phyloP scores from a whole-genome alignment of 2,797 vertebrate genomes.

The Lithobates pipiens region DNA sequence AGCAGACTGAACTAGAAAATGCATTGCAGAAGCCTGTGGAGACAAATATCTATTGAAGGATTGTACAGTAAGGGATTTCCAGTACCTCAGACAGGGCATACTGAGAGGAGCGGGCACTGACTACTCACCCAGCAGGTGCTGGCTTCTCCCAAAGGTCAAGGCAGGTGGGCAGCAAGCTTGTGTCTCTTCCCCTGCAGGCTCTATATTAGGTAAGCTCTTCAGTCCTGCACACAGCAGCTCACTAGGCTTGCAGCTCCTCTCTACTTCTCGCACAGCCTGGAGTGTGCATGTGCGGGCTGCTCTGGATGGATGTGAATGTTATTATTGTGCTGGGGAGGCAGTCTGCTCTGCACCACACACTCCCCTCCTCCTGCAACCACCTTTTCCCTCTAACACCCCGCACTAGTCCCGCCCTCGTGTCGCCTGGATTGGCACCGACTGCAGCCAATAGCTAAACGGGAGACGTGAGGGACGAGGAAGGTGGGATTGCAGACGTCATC shows the following conservation, averaged over 20 bases:
- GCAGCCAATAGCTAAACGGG: constrained; percentile 3
- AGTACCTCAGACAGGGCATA: too few species aligned
- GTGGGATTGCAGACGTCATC: neutral
- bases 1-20: too few species aligned
- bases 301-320: too few species aligned
- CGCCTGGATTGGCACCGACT: constrained; percentile 5
- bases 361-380: neutral
- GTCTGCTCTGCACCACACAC: neutral
- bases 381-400: neutral
- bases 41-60: too few species aligned
- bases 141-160: neutral
- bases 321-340: too few species aligned
- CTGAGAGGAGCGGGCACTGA: neutral
- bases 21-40: too few species aligned
- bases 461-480: neutral
- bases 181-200: neutral
- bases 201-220: neutral
- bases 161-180: neutral
- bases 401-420: constrained; percentile 2
- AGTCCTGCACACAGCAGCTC: neutral
- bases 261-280: neutral
- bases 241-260: too few species aligned
- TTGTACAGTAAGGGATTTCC: too few species aligned
- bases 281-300: neutral
- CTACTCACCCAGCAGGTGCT: neutral